Percentiles rank a stretch among this genome's conserved stretches.
phyloP scores from a whole-genome alignment of 2,797 vertebrate species.

The Tinamus major region DNA sequence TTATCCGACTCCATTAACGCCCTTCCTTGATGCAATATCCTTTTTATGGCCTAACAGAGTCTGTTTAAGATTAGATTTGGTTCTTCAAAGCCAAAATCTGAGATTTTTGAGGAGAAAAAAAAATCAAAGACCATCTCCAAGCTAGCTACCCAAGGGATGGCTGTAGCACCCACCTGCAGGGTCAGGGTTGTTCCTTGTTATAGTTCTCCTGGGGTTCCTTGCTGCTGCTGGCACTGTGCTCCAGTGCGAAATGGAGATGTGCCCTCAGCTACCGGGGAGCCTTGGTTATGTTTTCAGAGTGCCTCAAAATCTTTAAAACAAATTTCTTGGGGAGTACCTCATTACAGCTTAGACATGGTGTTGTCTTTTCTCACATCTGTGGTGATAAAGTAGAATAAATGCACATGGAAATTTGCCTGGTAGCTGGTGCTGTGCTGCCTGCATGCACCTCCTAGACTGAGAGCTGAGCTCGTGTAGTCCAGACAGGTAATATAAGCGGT shows the following conservation, averaged over 20 bases:
- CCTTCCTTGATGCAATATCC: background rate
- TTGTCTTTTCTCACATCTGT: background rate
- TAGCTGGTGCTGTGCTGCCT: background rate
- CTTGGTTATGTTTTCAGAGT: background rate
- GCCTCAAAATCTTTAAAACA: background rate
- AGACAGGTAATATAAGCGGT: background rate
- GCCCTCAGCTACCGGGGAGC: accelerated
- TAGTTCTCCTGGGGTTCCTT: background rate
- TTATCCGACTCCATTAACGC: background rate
- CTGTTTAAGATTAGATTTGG: background rate
- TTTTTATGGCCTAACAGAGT: background rate
- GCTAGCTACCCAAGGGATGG: background rate
- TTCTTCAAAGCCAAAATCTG: background rate
- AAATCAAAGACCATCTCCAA: background rate
- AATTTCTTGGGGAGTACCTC: background rate
- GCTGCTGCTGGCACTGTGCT: background rate
- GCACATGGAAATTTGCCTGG: background rate
- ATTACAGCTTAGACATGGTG: background rate
- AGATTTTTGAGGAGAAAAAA: background rate
- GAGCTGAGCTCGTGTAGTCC: background rate
- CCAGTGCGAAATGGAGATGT: accelerated
- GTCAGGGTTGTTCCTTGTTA: accelerated
- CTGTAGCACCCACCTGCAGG: accelerated
- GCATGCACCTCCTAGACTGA: background rate
- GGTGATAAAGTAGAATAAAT: background rate